phyloP scores from a whole-genome alignment of 2,113 vertebrate genomes.

The Leucopsar rothschildi region DNA sequence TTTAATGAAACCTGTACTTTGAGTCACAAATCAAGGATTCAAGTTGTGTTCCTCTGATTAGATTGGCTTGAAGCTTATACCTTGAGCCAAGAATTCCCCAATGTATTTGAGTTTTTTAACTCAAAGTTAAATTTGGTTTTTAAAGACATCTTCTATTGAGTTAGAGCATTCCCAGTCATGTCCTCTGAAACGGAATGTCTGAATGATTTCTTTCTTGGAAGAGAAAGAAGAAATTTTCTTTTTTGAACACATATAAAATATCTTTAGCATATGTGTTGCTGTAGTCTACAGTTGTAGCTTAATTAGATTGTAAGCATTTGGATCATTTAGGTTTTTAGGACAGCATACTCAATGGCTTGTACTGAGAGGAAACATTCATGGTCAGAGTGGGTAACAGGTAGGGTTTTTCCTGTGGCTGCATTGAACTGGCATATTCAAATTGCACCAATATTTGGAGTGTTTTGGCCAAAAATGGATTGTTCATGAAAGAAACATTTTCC shows the following conservation, averaged over 20 bases:
- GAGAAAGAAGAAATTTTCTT: neutral
- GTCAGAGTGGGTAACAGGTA: neutral
- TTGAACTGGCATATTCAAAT: accelerated
- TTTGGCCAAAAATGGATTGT: neutral
- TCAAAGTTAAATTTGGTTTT: neutral
- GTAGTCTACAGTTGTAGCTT: neutral
- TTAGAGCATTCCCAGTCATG: neutral
- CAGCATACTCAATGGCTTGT: neutral
- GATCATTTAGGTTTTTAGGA: neutral
- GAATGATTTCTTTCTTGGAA: neutral
- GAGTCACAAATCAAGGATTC: neutral
- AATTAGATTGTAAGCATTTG: neutral
- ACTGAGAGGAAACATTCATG: neutral
- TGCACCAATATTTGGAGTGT: neutral
- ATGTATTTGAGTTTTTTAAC: neutral
- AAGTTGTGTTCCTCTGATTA: neutral
- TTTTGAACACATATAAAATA: neutral
- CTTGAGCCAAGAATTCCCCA: neutral
- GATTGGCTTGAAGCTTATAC: neutral
- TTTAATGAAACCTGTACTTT: neutral
- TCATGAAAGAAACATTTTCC: neutral
- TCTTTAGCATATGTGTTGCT: neutral
- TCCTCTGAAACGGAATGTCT: neutral
- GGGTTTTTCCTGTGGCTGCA: neutral
- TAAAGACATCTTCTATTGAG: neutral